phyloP scores from a whole-genome alignment of 1,140 invertebrate species.

The Heliconius nattereri region DNA sequence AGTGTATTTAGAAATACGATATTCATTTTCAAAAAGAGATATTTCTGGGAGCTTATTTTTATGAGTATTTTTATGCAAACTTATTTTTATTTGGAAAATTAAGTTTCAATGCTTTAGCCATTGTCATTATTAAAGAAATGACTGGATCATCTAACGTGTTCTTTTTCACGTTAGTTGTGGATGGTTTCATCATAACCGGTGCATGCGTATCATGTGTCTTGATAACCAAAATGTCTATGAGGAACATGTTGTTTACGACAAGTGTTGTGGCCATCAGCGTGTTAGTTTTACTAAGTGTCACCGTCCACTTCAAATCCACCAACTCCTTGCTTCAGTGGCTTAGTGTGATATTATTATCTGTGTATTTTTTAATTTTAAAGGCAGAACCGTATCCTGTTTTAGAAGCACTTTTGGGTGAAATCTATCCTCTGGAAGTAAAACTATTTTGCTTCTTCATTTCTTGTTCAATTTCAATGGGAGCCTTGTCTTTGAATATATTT shows the following conservation, averaged over 20 bases:
- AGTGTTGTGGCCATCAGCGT: constrained; percentile 33
- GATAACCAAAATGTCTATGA: constrained; percentile 35
- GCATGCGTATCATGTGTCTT: constrained; percentile 34
- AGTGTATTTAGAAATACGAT: constrained; percentile 17
- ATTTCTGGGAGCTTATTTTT: constrained; percentile 32
- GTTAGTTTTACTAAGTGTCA: constrained; percentile 34
- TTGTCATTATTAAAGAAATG: constrained; percentile 35
- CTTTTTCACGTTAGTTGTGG: constrained; percentile 40
- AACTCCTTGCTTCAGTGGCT: constrained; percentile 32
- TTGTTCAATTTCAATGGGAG: constrained; percentile 21
- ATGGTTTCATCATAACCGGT: constrained; percentile 40
- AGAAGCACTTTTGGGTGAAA: constrained; percentile 40
- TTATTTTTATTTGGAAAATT: constrained; percentile 25
- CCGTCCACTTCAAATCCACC: constrained; percentile 33
- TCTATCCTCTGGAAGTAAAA: constrained; percentile 45
- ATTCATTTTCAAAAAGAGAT: constrained; percentile 26
- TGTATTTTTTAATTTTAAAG: constrained; percentile 39
- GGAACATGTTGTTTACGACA: constrained; percentile 36
- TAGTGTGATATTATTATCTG: constrained; percentile 31
- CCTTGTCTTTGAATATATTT: constrained; percentile 35
- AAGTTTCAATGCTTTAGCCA: constrained; percentile 16
- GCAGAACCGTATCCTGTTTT: constrained; percentile 41
- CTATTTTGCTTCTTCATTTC: constrained; percentile 38
- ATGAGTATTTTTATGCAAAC: constrained; percentile 25
- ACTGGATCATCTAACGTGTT: constrained; percentile 40